These are phyloP conservation scores for Pangasius larnaudii DNA, from an alignment of 2,797 vertebrate species.

Conservation along the genomic window DNA sequence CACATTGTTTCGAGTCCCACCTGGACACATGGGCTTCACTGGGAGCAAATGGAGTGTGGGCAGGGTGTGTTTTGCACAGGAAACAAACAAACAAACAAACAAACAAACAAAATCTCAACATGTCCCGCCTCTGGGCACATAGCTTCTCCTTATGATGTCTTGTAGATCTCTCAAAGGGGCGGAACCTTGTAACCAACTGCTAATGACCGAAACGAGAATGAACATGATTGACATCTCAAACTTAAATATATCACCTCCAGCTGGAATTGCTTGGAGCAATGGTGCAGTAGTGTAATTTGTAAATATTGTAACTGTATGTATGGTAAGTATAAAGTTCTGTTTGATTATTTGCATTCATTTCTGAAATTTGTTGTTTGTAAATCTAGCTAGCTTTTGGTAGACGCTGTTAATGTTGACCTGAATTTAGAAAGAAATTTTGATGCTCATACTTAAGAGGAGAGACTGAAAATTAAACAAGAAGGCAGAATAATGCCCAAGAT, in stretches of 20 bases:
- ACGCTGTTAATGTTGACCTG: neutral
- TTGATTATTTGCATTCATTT: too few relatives aligned
- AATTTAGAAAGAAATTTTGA: neutral
- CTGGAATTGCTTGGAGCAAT: neutral
- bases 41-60: neutral
- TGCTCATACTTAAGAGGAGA: too few relatives aligned
- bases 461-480: too few relatives aligned
- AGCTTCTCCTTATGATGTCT: neutral
- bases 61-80: neutral
- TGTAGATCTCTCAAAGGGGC: neutral
- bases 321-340: too few relatives aligned
- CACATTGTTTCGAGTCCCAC: neutral
- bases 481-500: too few relatives aligned
- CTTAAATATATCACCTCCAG: neutral
- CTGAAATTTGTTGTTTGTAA: neutral
- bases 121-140: neutral
- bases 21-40: neutral
- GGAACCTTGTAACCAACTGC: neutral
- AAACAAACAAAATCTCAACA: neutral
- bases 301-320: neutral
- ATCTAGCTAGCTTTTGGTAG: neutral
- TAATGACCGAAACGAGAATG: neutral
- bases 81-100: neutral
- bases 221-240: neutral
- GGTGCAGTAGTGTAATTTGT: neutral